Conservation (phyloP, 2,888 invertebrate species). For the Campopleginae sp. region DNA sequence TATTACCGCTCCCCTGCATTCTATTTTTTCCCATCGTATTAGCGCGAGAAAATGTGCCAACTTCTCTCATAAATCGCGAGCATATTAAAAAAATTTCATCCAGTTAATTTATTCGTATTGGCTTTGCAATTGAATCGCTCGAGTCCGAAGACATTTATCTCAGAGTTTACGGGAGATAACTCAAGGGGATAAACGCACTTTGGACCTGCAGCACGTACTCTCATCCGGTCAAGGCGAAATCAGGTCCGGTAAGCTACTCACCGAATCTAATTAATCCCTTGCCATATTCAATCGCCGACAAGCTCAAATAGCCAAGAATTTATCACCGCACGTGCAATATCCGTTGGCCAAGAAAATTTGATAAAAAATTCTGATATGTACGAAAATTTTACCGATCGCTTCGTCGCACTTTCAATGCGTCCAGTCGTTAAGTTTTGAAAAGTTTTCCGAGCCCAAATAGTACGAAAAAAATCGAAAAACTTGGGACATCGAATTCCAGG, state of each 20-base stretch:
- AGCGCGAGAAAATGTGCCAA: not conserved
- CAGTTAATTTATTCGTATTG: too few relatives aligned
- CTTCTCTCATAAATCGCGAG: not conserved
- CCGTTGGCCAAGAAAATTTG: not conserved
- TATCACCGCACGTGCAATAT: not conserved
- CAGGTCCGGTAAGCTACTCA: slow-evolving; percentile 42
- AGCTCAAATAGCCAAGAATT: slow-evolving; percentile 14
- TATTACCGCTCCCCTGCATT: not conserved
- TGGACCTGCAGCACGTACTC: slow-evolving; percentile 5
- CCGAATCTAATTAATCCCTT: slow-evolving; percentile 55
- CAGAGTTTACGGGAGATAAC: not conserved
- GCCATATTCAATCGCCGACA: slow-evolving; percentile 42
- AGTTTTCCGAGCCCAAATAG: too few relatives aligned
- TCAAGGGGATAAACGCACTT: slow-evolving; percentile 7
- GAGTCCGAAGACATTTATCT: not conserved
- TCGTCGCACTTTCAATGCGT: too few relatives aligned
- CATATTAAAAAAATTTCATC: not conserved
- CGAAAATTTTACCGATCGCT: not conserved
- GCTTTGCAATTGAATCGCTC: not conserved
- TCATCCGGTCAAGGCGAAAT: slow-evolving; percentile 31
- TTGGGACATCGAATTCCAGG: too few relatives aligned
- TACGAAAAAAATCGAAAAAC: too few relatives aligned
- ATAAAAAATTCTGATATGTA: not conserved
- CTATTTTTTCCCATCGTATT: not conserved
- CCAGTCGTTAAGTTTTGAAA: too few relatives aligned